Conservation (phyloP, 2,888 invertebrate species). For the Aromia moschata region DNA sequence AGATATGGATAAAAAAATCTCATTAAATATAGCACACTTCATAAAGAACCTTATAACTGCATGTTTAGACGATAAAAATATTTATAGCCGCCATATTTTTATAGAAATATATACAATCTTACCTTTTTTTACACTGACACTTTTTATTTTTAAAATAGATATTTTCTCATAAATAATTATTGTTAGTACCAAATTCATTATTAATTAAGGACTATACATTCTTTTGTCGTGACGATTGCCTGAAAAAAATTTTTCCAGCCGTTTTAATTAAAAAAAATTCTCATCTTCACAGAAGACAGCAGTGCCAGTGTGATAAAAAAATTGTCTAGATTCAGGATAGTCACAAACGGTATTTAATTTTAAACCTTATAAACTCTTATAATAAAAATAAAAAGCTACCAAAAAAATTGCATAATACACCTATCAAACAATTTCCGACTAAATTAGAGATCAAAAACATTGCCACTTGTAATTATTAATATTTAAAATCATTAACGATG, state of each 20-base stretch:
- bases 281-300: conserved; percentile 58
- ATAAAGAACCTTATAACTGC: conserved; percentile 53
- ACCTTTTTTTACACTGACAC: conserved; percentile 59
- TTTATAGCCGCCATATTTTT: conserved; percentile 59
- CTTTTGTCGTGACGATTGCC: neutral
- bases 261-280: conserved; percentile 35
- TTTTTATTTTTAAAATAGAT: too few relatives aligned
- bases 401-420: conserved; percentile 41
- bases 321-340: conserved; percentile 39
- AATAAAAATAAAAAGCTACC: conserved; percentile 44
- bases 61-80: conserved; percentile 57
- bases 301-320: conserved; percentile 40
- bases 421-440: conserved; percentile 43
- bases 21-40: conserved; percentile 59
- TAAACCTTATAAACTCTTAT: conserved; percentile 33
- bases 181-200: too few relatives aligned
- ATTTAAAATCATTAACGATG: conserved; percentile 32
- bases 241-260: conserved; percentile 34
- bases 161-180: too few relatives aligned
- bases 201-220: too few relatives aligned
- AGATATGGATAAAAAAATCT: conserved; percentile 62
- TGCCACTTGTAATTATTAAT: conserved; percentile 59
- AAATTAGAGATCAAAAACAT: conserved; percentile 61
- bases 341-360: conserved; percentile 34
- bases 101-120: conserved; percentile 58